Conservation (phyloP, 2,113 vertebrate genomes). For the Tauraco erythrolophus region DNA sequence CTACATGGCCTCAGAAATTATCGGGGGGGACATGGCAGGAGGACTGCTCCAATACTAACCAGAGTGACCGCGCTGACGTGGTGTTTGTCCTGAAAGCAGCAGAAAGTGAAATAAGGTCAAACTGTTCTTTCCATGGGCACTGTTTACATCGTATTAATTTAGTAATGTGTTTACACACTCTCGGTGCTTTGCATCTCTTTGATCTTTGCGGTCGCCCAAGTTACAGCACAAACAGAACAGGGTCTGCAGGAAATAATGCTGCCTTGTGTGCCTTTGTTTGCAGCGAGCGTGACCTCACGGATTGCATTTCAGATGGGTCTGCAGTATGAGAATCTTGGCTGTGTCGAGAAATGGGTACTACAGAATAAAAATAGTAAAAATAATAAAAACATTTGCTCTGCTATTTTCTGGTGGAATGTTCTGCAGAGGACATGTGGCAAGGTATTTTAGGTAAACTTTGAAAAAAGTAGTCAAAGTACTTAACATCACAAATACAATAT, state of each 20-base stretch:
- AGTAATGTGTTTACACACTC: background rate
- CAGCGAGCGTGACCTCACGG: background rate
- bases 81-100: background rate
- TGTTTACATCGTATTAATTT: background rate
- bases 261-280: background rate
- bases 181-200: background rate
- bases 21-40: accelerated
- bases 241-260: background rate
- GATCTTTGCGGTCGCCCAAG: background rate
- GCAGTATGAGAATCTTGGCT: background rate
- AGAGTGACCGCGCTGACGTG: background rate
- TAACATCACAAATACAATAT: background rate
- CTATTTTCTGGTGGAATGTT: background rate
- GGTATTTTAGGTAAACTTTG: background rate
- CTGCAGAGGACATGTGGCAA: background rate
- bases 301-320: background rate
- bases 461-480: background rate
- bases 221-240: background rate
- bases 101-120: background rate
- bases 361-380: background rate
- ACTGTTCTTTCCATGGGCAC: background rate
- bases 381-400: background rate
- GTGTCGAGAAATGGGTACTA: background rate
- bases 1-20: background rate
- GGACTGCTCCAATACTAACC: background rate